phyloP scores from a whole-genome alignment of 2,113 vertebrate genomes.

The Sinocyclocheilus maitianheensis region DNA sequence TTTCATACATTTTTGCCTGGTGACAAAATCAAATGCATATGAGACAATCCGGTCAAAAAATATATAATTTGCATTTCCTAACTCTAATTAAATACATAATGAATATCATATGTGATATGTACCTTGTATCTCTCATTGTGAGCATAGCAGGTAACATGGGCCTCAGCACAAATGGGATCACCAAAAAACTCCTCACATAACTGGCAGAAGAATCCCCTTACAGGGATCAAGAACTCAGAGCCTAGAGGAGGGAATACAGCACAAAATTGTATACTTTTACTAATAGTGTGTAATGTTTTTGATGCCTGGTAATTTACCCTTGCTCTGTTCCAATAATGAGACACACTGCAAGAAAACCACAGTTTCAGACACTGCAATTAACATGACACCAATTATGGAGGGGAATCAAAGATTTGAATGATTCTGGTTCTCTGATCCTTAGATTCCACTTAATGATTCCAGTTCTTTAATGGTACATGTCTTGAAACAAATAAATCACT shows the following conservation, averaged over 20 bases:
- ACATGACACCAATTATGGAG: not conserved
- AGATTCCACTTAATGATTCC: not conserved
- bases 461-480: not conserved
- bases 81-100: not conserved
- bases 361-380: not conserved
- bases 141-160: conserved; percentile 84
- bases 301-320: not conserved
- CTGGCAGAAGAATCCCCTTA: conserved; percentile 93
- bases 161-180: conserved; percentile 91
- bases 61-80: not conserved
- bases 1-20: conserved; percentile 89
- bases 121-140: conserved; percentile 99
- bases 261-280: conserved; percentile 49
- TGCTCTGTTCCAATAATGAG: not conserved
- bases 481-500: not conserved
- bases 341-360: conserved; percentile 15
- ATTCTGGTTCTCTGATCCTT: not conserved
- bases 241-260: conserved; percentile 65
- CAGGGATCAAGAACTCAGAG: conserved; percentile 90
- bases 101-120: conserved; percentile 34
- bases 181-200: conserved; percentile 91
- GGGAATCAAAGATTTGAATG: not conserved
- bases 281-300: not conserved
- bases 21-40: conserved; percentile 51
- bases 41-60: not conserved